Base-by-base conservation (phyloP, 2,888 invertebrate genomes). In the Theretra japonica region DNA sequence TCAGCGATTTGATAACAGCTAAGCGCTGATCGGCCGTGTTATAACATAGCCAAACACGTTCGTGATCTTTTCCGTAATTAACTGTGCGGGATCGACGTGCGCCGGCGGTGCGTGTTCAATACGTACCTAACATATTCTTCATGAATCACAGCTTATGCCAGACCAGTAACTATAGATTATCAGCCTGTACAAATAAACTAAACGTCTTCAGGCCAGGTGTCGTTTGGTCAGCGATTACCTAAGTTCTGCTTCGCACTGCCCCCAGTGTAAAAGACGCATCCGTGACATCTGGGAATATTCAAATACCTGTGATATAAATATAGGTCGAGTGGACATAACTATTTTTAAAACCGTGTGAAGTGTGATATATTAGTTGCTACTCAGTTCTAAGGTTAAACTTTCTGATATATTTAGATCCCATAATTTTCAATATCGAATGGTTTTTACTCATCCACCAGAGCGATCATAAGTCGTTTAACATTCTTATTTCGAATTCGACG, bases 1-100 rank as follows among this genome's bases (percentile, higher is more conserved):
- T 88, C 87, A 86, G 82, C 85, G 85, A 83, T 90, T 86, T 91
- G 93, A 93, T 93, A 93, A 93, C 88, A 84, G 80, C 85, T 85
- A 86, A 83, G 84, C 82, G 82, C 83, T 86, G 88, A 86, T 89
- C 85, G 82, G 84, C 86, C 82, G 80, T 83, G 86, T 83, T 88
- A 83, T 81, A 80, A 86, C 84, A 88, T 85, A 79, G 85, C 87
- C 88, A 85, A 91, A 90, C 87, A 85, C 84, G 85, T 82, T 78
- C 84, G 82, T 83, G 85, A 82, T 88, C 87, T 88, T 89, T 85
- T 88, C 87, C 83, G 82, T 83, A 86, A 90, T 91, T 87, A 90
- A 86, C 84, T 82, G 82, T 81, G 83, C 80, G 80, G 80, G 86
- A 86, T 86, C 81, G 86, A 88, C 86, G 87, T 84, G 83, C 80